These are phyloP conservation scores for Dasypogon diadema DNA, from an alignment of 2,888 invertebrate genomes.

Conservation along the genomic window DNA sequence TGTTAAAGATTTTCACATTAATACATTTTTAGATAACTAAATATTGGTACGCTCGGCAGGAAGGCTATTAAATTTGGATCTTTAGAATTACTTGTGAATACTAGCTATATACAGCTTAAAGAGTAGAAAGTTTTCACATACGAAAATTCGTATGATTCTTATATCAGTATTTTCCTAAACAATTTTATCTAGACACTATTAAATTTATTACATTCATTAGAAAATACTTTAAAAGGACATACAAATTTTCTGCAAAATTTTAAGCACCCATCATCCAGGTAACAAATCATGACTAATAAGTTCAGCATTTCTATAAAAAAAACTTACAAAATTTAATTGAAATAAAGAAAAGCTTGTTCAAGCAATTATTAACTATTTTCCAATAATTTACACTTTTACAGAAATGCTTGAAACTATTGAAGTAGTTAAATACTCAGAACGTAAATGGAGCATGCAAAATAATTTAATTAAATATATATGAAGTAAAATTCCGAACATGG, in stretches of 20 bases:
- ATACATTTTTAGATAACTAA: slow-evolving; percentile 38
- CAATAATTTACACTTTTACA: slow-evolving; percentile 22
- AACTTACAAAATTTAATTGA: no score
- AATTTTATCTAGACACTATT: slow-evolving; percentile 56
- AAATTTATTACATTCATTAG: slow-evolving; percentile 14
- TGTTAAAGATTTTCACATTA: slow-evolving; percentile 15
- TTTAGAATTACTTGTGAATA: slow-evolving; percentile 35
- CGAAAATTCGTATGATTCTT: slow-evolving; percentile 50
- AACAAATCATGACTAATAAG: slow-evolving; percentile 57
- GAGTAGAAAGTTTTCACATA: slow-evolving; percentile 53
- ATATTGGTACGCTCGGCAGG: slow-evolving; percentile 66
- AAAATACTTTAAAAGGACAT: slow-evolving; percentile 35
- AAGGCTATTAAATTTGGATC: slow-evolving; percentile 61
- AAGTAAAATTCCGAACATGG: slow-evolving; percentile 64
- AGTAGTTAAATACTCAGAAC: background rate
- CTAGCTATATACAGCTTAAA: slow-evolving; percentile 56
- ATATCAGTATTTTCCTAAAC: slow-evolving; percentile 45
- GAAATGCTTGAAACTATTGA: slow-evolving; percentile 32
- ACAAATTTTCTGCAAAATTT: slow-evolving; percentile 40
- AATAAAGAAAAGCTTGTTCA: no score
- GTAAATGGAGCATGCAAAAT: slow-evolving; percentile 54
- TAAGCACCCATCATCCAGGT: slow-evolving; percentile 57
- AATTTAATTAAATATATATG: slow-evolving; percentile 62
- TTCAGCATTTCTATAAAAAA: slow-evolving; percentile 43
- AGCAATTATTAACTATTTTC: no score